phyloP scores from a whole-genome alignment of 2,113 vertebrate genomes.

The Mionectes macconnelli region DNA sequence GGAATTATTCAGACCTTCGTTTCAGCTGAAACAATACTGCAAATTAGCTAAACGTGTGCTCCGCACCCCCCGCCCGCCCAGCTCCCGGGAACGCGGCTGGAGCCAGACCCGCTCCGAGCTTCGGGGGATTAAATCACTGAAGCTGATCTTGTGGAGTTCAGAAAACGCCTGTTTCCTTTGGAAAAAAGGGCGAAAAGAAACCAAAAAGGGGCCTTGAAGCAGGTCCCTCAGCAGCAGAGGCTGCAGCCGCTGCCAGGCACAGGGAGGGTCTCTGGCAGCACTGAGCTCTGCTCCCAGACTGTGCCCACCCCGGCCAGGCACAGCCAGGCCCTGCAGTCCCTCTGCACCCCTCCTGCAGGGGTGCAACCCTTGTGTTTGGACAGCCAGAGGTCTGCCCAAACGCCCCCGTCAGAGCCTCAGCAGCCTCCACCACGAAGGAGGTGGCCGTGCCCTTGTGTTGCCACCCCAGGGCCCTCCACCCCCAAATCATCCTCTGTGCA shows the following conservation, averaged over 20 bases:
- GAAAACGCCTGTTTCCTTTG: neutral
- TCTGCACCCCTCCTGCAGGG: neutral
- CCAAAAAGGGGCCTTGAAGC: neutral
- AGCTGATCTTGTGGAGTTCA: neutral
- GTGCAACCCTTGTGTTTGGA: rapidly evolving
- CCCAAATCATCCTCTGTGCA: neutral
- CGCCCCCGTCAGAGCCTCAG: neutral
- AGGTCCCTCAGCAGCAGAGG: neutral
- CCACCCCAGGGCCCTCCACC: neutral
- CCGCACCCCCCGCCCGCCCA: neutral
- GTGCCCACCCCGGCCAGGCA: neutral
- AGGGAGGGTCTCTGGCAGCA: neutral
- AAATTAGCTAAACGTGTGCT: constrained; percentile 25
- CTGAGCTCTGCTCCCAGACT: neutral
- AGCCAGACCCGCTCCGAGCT: neutral
- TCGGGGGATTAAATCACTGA: neutral
- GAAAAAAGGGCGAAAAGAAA: neutral
- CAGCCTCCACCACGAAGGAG: neutral
- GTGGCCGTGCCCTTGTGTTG: rapidly evolving
- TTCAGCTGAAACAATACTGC: constrained; percentile 66
- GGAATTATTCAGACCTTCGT: constrained; percentile 53
- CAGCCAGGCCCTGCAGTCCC: neutral
- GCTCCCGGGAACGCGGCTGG: neutral
- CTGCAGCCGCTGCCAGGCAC: rapidly evolving
- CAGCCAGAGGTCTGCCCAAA: rapidly evolving